These are phyloP conservation scores for Rhingia campestris DNA, from an alignment of 2,888 invertebrate species.

Conservation along the genomic window DNA sequence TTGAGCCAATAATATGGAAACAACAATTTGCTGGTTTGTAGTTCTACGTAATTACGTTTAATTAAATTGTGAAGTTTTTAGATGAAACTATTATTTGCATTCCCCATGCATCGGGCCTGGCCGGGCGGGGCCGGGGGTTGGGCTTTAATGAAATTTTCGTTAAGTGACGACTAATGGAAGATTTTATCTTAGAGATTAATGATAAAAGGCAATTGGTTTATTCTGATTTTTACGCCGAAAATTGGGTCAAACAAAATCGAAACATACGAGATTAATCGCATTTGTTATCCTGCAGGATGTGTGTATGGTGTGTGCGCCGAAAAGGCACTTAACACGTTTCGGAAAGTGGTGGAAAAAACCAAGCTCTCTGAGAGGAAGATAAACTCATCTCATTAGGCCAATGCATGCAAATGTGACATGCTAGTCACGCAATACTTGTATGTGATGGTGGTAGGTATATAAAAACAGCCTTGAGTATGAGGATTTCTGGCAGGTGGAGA, in stretches of 20 bases:
- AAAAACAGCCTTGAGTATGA: constrained; percentile 9
- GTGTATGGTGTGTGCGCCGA: constrained; percentile 19
- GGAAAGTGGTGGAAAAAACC: constrained; percentile 45
- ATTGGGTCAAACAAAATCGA: constrained; percentile 57
- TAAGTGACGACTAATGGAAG: constrained; percentile 58
- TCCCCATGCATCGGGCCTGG: constrained; percentile 22
- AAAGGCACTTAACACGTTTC: constrained; percentile 62
- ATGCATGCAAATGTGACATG: constrained; percentile 43
- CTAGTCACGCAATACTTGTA: constrained; percentile 45
- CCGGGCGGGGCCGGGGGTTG: not conserved
- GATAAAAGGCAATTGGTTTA: constrained; percentile 55
- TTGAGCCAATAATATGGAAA: constrained; percentile 60
- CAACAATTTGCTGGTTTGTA: constrained; percentile 60
- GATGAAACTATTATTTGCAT: constrained; percentile 63
- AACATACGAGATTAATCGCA: constrained; percentile 40
- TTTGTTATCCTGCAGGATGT: constrained; percentile 27
- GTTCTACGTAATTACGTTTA: constrained; percentile 55
- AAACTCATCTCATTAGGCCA: constrained; percentile 49
- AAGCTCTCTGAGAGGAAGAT: constrained; percentile 35
- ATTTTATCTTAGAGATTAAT: constrained; percentile 66
- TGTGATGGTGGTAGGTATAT: not conserved
- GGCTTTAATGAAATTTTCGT: constrained; percentile 55
- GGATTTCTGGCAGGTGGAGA: not conserved
- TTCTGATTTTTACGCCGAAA: constrained; percentile 32
- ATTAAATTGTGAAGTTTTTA: constrained; percentile 63